Evolutionary conservation across 2,113 vertebrate species (phyloP), one percentile per base, ranked within the genome.

Genomic region (Tragelaphus strepsiceros): DNA sequence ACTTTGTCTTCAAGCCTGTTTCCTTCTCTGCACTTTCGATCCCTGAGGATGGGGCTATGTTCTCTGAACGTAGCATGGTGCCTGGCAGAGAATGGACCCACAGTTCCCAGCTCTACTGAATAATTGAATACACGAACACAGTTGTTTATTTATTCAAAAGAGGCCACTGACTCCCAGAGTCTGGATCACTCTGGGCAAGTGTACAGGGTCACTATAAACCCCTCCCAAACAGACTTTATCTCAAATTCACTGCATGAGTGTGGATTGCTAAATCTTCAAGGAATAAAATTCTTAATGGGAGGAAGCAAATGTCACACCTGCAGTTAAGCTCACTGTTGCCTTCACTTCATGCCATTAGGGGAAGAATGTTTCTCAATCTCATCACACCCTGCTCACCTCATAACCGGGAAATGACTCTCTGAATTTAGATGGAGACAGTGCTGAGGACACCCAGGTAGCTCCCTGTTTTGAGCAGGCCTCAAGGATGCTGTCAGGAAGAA

Each of bases 381-480:
- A 71, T 94, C 26, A 51, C 1, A 2, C 83, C 97, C 98, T 97
- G 96, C 92, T 98, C 97, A 97, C 97, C 96, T 94, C 81, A 94
- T 91, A 98, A 97, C 92, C 26, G 83, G 54, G 95, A 98, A 98
- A 98, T 92, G 77, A 58, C 84, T 97, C 92, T 96, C 95, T 98
- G 98, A 98, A 98, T 98, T 98, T 98, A 98, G 98, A 98, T 97
- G 80, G 96, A 89, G 86, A 80, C 90, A 67, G 54, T 59, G 81
- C 83, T 85, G 64, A 19, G 96, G 95, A 96, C 58, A 97, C 64
- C 8, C 77, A 96, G 96, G 91, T 84, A 97, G 98, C 92, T 85
- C 92, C 97, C 97, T 58, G 32, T 81, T 91, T 56, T 90, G 71
- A 90, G 78, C 1, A 83, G 56, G 51, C 11, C 83, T 80, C 82